Evolutionary conservation across 2,113 vertebrate genomes (phyloP), one percentile per base, ranked within the genome.

Genomic region (Cyprinodon tularosa): DNA sequence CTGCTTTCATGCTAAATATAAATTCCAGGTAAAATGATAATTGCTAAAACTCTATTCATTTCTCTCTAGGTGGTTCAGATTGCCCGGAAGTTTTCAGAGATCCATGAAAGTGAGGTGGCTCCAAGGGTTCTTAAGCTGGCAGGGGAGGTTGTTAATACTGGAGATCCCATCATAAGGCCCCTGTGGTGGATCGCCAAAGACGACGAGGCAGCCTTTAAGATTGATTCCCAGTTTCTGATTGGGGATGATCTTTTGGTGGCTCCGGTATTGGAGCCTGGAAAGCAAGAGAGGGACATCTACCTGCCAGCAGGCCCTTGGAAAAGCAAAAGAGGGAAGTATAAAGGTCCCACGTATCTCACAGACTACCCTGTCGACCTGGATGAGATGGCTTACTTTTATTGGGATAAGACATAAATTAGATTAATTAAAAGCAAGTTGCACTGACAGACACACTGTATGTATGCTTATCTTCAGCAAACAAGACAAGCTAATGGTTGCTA

Each of bases 211-310:
- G 93, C 97, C 0, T 96, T 97, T 82, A 96, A 96, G 61, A 95
- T 97, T 0, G 97, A 99, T 86, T 98, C 97, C 0, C 97, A 99
- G 93, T 99, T 99, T 85, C 95, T 99, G 57, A 98, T 99, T 0
- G 98, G 98, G 4, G 96, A 99, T 71, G 96, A 97, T 15, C 93
- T 99, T 62, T 95, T 99, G 89, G 98, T 99, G 84, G 98, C 97
- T 0, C 98, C 97, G 0, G 96, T 99, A n/a, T 89, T 99, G 83
- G 97, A 99, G 88, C 93, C 95, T 0, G 97, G 97, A 40, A 98
- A 98, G 82, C 96, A 96, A 84, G 96, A 98, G 82, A 94, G 98
- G 0, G 97, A 99, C 0, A 95, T 99, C 82, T 99, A 98, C 85
- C 94, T 99, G 79, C 97, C 98, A 0, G 95, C 95, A 0, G 98